Percentiles rank a stretch among this genome's conserved stretches.
These are phyloP conservation scores for Smutsia gigantea DNA, from an alignment of 2,797 vertebrate species.

Conservation along the genomic window DNA sequence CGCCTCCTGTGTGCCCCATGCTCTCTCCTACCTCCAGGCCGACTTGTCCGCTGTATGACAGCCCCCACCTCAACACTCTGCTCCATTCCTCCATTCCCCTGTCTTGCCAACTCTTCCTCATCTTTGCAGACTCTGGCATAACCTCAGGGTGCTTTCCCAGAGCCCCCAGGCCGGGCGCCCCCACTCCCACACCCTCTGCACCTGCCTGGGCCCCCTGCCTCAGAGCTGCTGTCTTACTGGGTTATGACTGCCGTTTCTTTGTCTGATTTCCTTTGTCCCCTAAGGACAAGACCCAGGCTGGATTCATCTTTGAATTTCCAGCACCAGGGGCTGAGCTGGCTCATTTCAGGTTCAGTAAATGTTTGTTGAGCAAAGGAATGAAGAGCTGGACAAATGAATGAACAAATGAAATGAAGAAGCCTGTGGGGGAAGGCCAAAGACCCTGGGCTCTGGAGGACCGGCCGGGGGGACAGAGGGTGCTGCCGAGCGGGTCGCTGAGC, in stretches of 20 bases:
- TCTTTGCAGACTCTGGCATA: neutral
- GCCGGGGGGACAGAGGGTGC: neutral
- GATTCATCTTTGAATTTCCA: conserved; percentile 7
- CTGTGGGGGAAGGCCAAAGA: neutral
- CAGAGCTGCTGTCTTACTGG: neutral
- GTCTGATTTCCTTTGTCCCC: conserved; percentile 1
- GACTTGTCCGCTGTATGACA: neutral
- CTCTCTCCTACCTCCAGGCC: neutral
- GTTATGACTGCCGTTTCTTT: neutral
- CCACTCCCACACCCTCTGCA: accelerated
- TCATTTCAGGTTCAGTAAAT: conserved; percentile 44
- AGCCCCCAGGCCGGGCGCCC: neutral
- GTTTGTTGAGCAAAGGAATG: conserved; percentile 40
- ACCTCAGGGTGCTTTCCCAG: neutral
- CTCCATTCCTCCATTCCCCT: neutral
- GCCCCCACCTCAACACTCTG: neutral
- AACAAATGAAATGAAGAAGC: neutral
- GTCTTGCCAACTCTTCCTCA: neutral
- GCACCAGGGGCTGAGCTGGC: neutral
- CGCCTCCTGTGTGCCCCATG: neutral
- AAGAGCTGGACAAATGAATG: neutral
- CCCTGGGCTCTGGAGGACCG: accelerated
- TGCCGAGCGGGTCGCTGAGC: neutral
- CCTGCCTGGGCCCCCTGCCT: neutral
- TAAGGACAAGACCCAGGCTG: conserved; percentile 23